Evolutionary conservation across 1,140 invertebrate genomes (phyloP).

Genomic region (Scaptomyza montana): DNA sequence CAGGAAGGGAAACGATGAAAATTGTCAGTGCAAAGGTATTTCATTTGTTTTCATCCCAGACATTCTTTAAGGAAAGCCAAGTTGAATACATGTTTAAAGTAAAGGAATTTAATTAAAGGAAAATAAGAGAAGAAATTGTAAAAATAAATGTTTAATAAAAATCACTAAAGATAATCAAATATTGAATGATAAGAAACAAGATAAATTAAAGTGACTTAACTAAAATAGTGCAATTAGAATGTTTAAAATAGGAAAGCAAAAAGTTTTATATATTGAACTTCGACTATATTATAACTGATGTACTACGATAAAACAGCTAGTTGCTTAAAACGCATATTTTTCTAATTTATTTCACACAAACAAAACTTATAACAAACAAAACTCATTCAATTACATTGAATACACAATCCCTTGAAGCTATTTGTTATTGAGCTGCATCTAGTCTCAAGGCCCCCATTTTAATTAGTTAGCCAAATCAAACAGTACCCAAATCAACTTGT

Average conservation of each 20-base stretch:
- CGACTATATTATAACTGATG: no score
- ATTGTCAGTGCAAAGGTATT: slow-evolving; percentile 23
- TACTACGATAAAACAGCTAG: no score
- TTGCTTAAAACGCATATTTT: no score
- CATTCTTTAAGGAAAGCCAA: background rate
- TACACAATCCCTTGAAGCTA: slow-evolving; percentile 17
- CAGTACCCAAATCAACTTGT: slow-evolving; percentile 43
- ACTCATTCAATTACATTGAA: slow-evolving; percentile 25
- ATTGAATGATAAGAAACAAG: no score
- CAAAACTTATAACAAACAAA: slow-evolving; percentile 3
- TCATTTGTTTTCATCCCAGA: background rate
- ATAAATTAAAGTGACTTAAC: no score
- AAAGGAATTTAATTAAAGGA: background rate
- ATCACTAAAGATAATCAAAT: no score
- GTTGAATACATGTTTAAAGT: background rate
- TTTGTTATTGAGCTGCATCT: slow-evolving; percentile 24
- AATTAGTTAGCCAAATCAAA: slow-evolving; percentile 61
- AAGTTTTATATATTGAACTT: no score
- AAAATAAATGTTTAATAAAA: background rate
- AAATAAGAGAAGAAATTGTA: background rate
- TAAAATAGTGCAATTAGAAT: no score
- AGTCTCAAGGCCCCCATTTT: slow-evolving; percentile 29
- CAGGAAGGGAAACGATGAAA: background rate
- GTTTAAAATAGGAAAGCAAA: no score
- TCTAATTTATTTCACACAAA: no score